phyloP scores from a whole-genome alignment of 1,140 invertebrate genomes.

The Arion vulgaris region DNA sequence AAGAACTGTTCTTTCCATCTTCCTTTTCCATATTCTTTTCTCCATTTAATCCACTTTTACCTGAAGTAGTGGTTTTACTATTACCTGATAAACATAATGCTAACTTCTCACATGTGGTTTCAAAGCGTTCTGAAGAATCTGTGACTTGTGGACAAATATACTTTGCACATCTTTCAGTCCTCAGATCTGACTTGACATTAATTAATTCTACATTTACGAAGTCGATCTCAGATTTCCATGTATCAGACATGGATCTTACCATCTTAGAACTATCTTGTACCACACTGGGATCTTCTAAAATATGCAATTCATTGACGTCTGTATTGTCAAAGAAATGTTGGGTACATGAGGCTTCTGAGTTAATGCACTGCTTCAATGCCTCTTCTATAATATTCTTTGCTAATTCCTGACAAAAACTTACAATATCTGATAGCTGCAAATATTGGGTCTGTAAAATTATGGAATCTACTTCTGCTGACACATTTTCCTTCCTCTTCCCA shows the following conservation, averaged over 20 bases:
- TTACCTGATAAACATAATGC: neutral
- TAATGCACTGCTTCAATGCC: neutral
- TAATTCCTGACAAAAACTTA: neutral
- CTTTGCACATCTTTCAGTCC: neutral
- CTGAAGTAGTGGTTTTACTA: neutral
- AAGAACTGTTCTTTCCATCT: neutral
- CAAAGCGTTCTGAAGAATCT: neutral
- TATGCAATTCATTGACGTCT: neutral
- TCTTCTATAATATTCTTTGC: neutral
- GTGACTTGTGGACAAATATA: neutral
- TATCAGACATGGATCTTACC: neutral
- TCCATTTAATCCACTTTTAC: neutral
- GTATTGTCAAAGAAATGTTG: neutral
- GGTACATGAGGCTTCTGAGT: neutral
- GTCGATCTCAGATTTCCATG: neutral
- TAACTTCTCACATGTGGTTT: neutral
- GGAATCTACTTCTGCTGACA: neutral
- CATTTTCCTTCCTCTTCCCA: neutral
- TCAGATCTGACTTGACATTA: neutral
- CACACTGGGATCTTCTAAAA: neutral
- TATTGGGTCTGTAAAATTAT: neutral
- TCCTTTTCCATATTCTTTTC: neutral
- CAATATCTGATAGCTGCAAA: neutral
- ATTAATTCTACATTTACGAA: neutral
- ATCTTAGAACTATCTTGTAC: neutral